phyloP scores from a whole-genome alignment of 2,797 vertebrate species.

The Anguilla anguilla region DNA sequence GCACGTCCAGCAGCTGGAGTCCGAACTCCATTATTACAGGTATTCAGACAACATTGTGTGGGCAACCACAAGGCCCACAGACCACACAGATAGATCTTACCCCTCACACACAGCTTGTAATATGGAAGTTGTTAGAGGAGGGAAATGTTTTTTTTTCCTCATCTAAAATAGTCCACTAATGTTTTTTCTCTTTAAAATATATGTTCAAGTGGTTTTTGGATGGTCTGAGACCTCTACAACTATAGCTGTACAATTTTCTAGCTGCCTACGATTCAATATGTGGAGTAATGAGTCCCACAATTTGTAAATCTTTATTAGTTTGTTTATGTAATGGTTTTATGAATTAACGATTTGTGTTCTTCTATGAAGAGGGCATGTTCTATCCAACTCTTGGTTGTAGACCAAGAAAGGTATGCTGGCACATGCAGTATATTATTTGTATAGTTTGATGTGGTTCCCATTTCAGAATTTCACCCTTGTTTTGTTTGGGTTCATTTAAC shows the following conservation, averaged over 20 bases:
- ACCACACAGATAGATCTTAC: neutral
- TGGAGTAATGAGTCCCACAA: neutral
- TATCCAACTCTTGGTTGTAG: conserved; percentile 56
- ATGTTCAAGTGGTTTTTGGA: neutral
- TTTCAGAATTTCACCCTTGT: conserved; percentile 61
- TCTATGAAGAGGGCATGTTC: conserved; percentile 48
- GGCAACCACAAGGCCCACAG: neutral
- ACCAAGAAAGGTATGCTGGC: conserved; percentile 56
- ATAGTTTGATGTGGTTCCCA: conserved; percentile 67
- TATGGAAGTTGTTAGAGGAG: conserved; percentile 16
- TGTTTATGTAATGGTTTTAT: neutral
- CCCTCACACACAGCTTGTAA: neutral
- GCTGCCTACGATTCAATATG: neutral
- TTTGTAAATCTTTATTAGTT: neutral
- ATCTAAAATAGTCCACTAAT: conserved; percentile 1
- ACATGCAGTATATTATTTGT: conserved; percentile 49
- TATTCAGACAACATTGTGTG: conserved; percentile 57
- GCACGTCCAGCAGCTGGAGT: conserved; percentile 78
- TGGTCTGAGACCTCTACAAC: neutral
- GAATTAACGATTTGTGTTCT: neutral
- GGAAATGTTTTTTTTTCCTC: neutral
- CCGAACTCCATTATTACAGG: conserved; percentile 83
- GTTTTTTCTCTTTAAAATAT: neutral
- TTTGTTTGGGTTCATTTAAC: conserved; percentile 65
- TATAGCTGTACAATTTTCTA: neutral